Conservation (phyloP, 2,797 vertebrate genomes). For the Acropternis orthonyx region DNA sequence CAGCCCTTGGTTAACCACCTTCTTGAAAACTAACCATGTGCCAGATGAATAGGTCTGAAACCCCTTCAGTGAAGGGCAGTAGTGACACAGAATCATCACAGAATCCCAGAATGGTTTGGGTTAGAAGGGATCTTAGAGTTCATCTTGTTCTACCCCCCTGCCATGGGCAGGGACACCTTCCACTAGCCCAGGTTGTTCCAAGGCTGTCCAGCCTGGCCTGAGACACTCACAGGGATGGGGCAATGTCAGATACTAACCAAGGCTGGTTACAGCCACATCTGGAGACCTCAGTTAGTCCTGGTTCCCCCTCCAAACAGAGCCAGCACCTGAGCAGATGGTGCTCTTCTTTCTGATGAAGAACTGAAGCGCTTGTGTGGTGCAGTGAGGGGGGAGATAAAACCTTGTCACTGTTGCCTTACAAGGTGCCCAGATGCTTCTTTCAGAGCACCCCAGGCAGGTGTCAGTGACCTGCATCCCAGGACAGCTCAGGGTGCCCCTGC, state of each 20-base stretch:
- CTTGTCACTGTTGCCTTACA: neutral
- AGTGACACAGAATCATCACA: neutral
- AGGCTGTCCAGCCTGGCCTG: neutral
- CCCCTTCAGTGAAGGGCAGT: neutral
- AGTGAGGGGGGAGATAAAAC: neutral
- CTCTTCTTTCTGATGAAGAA: neutral
- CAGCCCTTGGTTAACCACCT: neutral
- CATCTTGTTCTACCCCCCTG: neutral
- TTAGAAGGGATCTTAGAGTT: neutral
- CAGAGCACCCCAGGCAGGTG: neutral
- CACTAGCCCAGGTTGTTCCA: neutral
- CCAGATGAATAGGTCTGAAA: neutral
- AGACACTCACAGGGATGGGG: neutral
- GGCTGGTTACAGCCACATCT: neutral
- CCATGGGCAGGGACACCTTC: neutral
- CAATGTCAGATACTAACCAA: neutral
- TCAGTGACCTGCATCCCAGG: neutral
- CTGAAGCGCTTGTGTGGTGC: neutral
- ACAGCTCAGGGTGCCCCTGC: neutral
- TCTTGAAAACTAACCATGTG: neutral
- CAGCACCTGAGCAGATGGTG: conserved; percentile 21
- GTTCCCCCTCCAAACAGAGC: neutral
- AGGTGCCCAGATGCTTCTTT: neutral
- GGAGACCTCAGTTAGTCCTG: neutral
- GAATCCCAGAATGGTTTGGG: neutral